Percentiles rank a stretch among this genome's conserved stretches.
phyloP scores from a whole-genome alignment of 35 echinoderm and acorn worm genomes.

The Stichopus chloronotus region DNA sequence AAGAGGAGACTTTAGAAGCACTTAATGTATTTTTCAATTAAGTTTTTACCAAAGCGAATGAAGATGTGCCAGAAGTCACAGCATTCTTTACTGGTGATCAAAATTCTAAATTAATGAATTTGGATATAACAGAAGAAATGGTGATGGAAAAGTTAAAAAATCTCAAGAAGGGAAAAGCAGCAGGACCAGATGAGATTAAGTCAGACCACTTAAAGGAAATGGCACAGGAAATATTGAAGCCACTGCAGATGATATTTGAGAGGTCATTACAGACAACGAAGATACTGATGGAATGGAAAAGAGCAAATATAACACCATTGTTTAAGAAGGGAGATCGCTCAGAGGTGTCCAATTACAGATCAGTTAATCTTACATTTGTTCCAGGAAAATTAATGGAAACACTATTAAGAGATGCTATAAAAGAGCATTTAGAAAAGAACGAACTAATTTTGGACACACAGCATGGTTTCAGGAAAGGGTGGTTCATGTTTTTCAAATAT shows the following conservation, averaged over 20 bases:
- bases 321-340: conserved; percentile 40
- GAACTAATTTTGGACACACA: conserved; percentile 4
- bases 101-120: not conserved
- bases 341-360: conserved; percentile 13
- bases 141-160: conserved; percentile 18
- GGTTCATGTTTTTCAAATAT: conserved; percentile 3
- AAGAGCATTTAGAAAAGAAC: not conserved
- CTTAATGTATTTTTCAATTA: conserved; percentile 27
- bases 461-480: not conserved
- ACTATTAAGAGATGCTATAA: not conserved
- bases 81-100: not conserved
- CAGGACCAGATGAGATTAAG: conserved; percentile 51
- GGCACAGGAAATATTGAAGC: conserved; percentile 18
- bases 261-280: conserved; percentile 1
- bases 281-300: conserved; percentile 52
- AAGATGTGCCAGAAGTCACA: not conserved
- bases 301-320: conserved; percentile 55
- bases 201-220: conserved; percentile 3
- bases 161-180: conserved; percentile 29
- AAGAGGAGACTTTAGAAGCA: not conserved
- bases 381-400: conserved; percentile 41
- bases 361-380: conserved; percentile 27
- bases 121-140: conserved; percentile 41
- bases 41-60: conserved; percentile 31
- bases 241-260: conserved; percentile 16